A percentile compares a stretch with the other conserved stretches of the same genome.
These are phyloP conservation scores for Oscheius sp. DNA, from an alignment of 2,888 invertebrate species.

Conservation along the genomic window DNA sequence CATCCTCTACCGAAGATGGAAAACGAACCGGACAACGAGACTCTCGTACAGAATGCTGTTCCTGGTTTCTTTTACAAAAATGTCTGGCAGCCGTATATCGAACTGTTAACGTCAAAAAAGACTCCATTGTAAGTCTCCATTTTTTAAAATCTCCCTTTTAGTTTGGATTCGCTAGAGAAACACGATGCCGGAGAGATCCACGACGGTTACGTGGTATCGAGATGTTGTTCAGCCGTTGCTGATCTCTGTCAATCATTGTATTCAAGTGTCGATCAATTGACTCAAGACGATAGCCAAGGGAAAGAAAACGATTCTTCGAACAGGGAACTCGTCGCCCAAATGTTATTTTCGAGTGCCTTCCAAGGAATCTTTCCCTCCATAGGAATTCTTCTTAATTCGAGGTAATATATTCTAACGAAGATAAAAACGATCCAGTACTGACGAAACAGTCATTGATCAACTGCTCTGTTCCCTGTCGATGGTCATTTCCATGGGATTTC, in stretches of 20 bases:
- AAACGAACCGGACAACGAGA: conserved; percentile 43
- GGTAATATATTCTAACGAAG: neutral
- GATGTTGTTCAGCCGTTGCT: conserved; percentile 71
- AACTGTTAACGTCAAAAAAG: conserved; percentile 51
- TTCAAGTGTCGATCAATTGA: conserved; percentile 39
- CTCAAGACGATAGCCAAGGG: conserved; percentile 11
- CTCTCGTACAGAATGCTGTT: conserved; percentile 44
- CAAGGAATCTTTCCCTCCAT: conserved; percentile 38
- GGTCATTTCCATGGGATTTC: conserved; percentile 87
- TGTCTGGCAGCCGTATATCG: conserved; percentile 51
- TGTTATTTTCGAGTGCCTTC: conserved; percentile 36
- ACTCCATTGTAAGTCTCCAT: conserved; percentile 39
- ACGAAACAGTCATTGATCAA: conserved; percentile 89
- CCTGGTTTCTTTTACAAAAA: conserved; percentile 48
- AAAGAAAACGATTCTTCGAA: conserved; percentile 1
- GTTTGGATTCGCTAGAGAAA: conserved; percentile 94
- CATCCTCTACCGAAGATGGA: conserved; percentile 26
- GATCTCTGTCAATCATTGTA: conserved; percentile 44
- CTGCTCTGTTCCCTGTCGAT: conserved; percentile 90
- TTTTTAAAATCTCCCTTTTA: conserved; percentile 70
- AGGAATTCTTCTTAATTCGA: conserved; percentile 37
- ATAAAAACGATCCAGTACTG: conserved; percentile 77
- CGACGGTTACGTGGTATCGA: conserved; percentile 96
- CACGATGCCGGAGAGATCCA: conserved; percentile 90
- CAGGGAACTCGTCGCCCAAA: conserved; percentile 32